A percentile compares a stretch with the other conserved stretches of the same genome.
phyloP scores from a whole-genome alignment of 2,113 vertebrate genomes.

The Indicator indicator region DNA sequence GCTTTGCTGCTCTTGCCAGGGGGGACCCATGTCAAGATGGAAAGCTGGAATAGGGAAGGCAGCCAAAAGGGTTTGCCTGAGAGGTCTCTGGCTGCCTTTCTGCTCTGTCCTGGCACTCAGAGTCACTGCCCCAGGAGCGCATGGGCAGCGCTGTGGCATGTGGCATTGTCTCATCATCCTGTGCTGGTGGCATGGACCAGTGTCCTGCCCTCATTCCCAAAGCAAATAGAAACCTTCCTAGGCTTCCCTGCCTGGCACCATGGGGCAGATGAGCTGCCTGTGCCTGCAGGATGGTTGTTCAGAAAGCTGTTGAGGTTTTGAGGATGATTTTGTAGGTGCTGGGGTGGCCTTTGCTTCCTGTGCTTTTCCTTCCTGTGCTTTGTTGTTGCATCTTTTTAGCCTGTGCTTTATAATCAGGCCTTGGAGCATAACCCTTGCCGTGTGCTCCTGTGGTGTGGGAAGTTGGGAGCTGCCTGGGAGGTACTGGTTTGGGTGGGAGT shows the following conservation, averaged over 20 bases:
- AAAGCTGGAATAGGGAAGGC: neutral
- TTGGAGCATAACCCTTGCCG: fast-evolving
- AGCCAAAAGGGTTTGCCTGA: neutral
- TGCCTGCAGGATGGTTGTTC: neutral
- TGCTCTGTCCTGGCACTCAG: neutral
- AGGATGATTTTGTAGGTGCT: neutral
- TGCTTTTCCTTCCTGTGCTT: neutral
- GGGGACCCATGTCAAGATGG: neutral
- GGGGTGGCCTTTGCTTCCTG: neutral
- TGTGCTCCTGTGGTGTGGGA: fast-evolving
- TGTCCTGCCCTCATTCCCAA: fast-evolving
- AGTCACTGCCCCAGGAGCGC: neutral
- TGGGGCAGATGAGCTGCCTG: neutral
- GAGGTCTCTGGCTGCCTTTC: neutral
- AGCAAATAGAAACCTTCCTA: neutral
- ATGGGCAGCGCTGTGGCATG: neutral
- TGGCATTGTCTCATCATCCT: fast-evolving
- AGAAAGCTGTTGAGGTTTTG: neutral
- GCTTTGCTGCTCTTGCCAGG: neutral
- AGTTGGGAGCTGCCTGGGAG: neutral
- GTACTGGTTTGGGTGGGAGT: neutral
- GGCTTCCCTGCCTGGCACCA: neutral
- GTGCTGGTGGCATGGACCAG: fast-evolving
- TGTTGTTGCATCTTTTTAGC: neutral
- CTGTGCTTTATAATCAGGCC: neutral